Percentiles rank a stretch among this genome's conserved stretches.
These are phyloP conservation scores for Chelonoidis abingdonii DNA, from an alignment of 2,113 vertebrate species.

Conservation along the genomic window DNA sequence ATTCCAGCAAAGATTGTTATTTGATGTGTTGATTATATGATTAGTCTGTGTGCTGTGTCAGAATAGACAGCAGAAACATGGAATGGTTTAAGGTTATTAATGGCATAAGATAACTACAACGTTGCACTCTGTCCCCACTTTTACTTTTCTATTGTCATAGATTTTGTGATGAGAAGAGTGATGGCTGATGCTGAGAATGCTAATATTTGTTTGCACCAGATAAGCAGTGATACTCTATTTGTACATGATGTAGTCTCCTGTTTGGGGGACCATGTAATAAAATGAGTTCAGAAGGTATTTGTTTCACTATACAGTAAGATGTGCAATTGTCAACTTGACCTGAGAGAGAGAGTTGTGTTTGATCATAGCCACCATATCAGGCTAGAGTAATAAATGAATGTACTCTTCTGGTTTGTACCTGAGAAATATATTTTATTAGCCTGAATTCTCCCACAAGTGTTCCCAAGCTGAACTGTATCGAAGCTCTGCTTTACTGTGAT, in stretches of 20 bases:
- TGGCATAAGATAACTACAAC: background rate
- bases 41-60: background rate
- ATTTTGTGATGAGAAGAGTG: background rate
- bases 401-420: background rate
- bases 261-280: background rate
- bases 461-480: slow-evolving; percentile 16
- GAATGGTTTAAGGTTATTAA: background rate
- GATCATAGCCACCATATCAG: background rate
- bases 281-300: background rate
- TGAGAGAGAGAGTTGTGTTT: background rate
- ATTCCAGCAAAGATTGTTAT: background rate
- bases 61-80: background rate
- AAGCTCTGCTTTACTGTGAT: slow-evolving; percentile 1
- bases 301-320: no score
- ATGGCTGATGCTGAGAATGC: background rate
- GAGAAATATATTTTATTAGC: slow-evolving; percentile 9
- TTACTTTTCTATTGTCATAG: background rate
- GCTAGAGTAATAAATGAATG: slow-evolving; percentile 9
- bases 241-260: background rate
- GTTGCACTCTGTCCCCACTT: background rate
- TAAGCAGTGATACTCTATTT: background rate
- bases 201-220: background rate
- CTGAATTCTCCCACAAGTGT: background rate
- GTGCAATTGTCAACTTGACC: background rate
- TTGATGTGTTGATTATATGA: background rate